These are phyloP conservation scores for Harpegnathos saltator DNA, from an alignment of 1,140 invertebrate genomes.

Conservation along the genomic window DNA sequence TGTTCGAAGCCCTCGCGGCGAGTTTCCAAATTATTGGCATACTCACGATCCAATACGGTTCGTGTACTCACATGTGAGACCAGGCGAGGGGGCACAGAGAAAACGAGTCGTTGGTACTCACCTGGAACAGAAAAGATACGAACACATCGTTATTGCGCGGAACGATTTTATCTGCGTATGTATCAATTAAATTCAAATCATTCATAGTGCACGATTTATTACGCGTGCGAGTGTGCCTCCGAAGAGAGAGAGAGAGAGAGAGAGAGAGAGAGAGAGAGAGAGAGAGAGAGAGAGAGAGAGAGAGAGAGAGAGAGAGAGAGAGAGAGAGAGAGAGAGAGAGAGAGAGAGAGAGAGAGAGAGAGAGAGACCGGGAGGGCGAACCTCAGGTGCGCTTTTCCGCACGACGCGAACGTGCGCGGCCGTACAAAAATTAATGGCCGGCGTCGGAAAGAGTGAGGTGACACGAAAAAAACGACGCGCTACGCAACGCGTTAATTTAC, in stretches of 20 bases:
- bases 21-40: not conserved
- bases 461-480: not conserved
- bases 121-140: constrained; percentile 59
- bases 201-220: not conserved
- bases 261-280: no score
- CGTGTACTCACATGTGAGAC: not conserved
- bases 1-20: no score
- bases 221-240: no score
- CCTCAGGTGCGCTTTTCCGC: not conserved
- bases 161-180: not conserved
- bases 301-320: no score
- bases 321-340: no score
- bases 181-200: not conserved
- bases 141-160: constrained; percentile 4
- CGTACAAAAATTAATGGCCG: not conserved
- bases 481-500: not conserved
- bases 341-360: no score
- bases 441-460: not conserved
- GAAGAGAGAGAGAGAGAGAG: no score
- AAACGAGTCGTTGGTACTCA: constrained; percentile 32
- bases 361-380: not conserved
- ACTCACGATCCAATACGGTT: not conserved
- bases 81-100: not conserved
- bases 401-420: no score
- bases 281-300: no score